Conservation (phyloP, 2,888 invertebrate species). For the Oligia fasciuncula region DNA sequence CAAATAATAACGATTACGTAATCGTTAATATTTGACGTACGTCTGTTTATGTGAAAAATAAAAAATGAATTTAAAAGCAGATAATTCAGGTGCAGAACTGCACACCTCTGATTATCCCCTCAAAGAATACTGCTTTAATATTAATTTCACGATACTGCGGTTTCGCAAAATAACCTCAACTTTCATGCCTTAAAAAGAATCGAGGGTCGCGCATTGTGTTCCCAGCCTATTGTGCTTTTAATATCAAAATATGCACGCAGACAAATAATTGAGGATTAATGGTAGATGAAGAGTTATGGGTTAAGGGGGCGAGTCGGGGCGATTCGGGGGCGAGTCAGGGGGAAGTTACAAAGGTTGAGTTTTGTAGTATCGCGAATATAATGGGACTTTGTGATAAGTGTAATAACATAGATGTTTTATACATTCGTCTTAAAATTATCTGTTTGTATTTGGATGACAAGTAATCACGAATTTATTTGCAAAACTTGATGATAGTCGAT, state of each 20-base stretch:
- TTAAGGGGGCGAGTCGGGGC: slow-evolving; percentile 16
- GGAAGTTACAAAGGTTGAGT: slow-evolving; percentile 15
- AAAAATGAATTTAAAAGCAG: no score
- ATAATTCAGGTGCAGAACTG: no score
- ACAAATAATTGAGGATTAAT: slow-evolving; percentile 66
- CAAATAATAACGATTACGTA: no score
- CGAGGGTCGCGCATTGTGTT: slow-evolving; percentile 29
- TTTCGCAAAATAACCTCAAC: slow-evolving; percentile 6
- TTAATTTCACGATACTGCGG: slow-evolving; percentile 4
- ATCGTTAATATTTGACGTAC: no score
- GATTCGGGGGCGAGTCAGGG: slow-evolving; percentile 7
- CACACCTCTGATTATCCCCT: no score
- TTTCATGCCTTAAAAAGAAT: slow-evolving; percentile 19
- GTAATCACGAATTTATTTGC: no score
- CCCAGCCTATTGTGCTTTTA: slow-evolving; percentile 41
- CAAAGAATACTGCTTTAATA: no score
- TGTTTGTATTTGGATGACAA: neutral
- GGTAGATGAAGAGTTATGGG: slow-evolving; percentile 58
- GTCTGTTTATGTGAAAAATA: no score
- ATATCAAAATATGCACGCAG: slow-evolving; percentile 59
- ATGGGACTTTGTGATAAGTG: slow-evolving; percentile 16
- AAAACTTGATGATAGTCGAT: no score
- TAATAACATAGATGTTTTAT: no score
- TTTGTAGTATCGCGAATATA: slow-evolving; percentile 23
- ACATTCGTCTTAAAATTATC: neutral